Evolutionary conservation across 2,797 vertebrate genomes (phyloP), one percentile per base, ranked within the genome.

Genomic region (Pampus argenteus): DNA sequence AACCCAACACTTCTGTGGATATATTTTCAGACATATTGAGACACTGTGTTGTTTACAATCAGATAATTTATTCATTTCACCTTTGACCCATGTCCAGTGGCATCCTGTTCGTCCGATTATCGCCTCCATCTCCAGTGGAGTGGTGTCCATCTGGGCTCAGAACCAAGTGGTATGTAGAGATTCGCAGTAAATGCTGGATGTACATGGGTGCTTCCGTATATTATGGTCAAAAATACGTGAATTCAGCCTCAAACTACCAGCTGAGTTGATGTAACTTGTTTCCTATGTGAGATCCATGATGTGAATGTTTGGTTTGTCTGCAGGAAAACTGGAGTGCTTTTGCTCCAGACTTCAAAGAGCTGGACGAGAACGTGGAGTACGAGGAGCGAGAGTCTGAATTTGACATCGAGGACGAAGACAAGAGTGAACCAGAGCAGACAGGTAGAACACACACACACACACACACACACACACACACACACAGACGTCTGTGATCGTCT

Each of bases 291-390:
- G 28, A 48, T 44, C 3, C 0, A 36, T 51, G 28, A 65, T n/a
- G 22, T 68, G 23, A 65, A 36, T 26, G 2, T 13, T 68, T 25
- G 29, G 7, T 68, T 60, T 57, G 31, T 58, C 51, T 71, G 13
- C 75, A 99, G 98, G 98, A 99, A 95, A 99, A 99, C 91, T 99
- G 98, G 98, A 99, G 98, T 38, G 98, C 98, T 2, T 99, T 99
- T 51, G 98, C 98, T 0, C 98, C 98, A 0, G 98, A 99, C 89
- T 99, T 99, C 78, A 99, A 99, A 89, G 98, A 99, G 83, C 84
- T 99, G 89, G 98, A 99, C 49, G 98, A 99, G 85, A 99, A 99
- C 0, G 98, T 99, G 25, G 98, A 99, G 64, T 99, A 99, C 0
- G 98, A 99, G 73, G 98, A 99, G 88, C 92, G 98, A 64, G 98